Base-by-base conservation (phyloP, 2,113 vertebrate genomes). In the Oncorhynchus clarkii region DNA sequence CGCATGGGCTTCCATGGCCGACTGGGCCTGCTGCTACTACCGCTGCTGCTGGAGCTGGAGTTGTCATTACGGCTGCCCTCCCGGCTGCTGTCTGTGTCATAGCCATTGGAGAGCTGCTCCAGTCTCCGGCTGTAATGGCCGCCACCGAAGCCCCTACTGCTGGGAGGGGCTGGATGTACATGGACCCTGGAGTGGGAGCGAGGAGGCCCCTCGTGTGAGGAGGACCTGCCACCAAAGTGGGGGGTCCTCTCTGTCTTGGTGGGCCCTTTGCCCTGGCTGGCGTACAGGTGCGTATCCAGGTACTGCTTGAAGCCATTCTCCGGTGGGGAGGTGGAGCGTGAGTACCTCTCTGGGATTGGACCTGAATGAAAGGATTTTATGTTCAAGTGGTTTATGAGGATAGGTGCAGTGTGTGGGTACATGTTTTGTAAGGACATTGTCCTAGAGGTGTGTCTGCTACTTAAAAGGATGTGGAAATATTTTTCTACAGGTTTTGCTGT, bases 1-100 rank as follows among this genome's bases (percentile, higher is more conserved):
- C 98, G 85, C 94, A 93, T 95, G 1, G 98, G 98, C 72, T 93
- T 96, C 97, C 97, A 99, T 0, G 90, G 91, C 26, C 89, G 87
- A 64, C 85, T 92, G 76, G 79, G 72, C 84, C 93, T 91, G 89
- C 84, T 92, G 74, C 90, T 92, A 18, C 51, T 54, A 54, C 51
- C 5, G 51, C 51, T 51, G 13, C 14, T 54, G 51, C 39, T 45
- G 39, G 39, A 45, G 39, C 51, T 54, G 49, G 49, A 51, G 49
- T 51, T 51, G 5, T 18, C 51, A 18, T 54, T 54, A 73, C 89
- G 89, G 48, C 80, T 11, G 76, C 76, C 88, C 11, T 87, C 92
- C 72, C 83, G 71, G 87, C 96, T 97, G 87, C 95, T 93, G 86
- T 99, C 96, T 0, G 96, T 97, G 1, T 98, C 96, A 0, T 96